Evolutionary conservation across 53 echinoderm and acorn worm genomes (phyloP), one percentile per base, ranked within the genome.

Genomic region (Echinometra lucunter): DNA sequence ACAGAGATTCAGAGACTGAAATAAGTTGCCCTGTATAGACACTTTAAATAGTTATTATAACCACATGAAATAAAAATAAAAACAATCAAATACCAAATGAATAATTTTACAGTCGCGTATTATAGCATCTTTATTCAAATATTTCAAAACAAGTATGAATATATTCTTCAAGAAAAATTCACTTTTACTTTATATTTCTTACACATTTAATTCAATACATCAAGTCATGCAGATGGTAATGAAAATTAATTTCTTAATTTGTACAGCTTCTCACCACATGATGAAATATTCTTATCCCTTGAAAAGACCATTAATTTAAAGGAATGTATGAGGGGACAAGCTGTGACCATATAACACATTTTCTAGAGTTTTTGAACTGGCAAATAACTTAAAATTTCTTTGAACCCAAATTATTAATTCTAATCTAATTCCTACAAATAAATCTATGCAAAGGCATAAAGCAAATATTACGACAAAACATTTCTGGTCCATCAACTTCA

Each of bases 101-200:
- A 8, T 42, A 42, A 81, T 44, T 81, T 80, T 80, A 80, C 44
- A 81, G 21, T 16, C 42, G 23, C 42, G 23, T 44, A 45, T 45
- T 28, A 27, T 49, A 85, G 53, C 85, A 49, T 85, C 49, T 85
- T 85, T 85, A 85, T 85, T 85, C 27, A 85, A 27, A 49, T 27
- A 49, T 45, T 85, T 49, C 0, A 47, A 47, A 49, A 85, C 85
- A 49, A 69, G 32, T 81, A 23, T 81, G 6, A 42, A 81, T 49
- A 53, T 85, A 49, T 85, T 28, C 85, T 85, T 49, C 49, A 10
- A 45, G 49, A 47, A 85, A 47, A 47, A 30, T n/a, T 83, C 49
- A 45, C n/a, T 11, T 5, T 49, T 47, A 49, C 19, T 49, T 49
- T 25, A 85, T n/a, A 85, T 27, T 85, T 85, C 13, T 10, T 85